These are phyloP conservation scores for Anoncus sp. DNA, from an alignment of 2,888 invertebrate genomes.

Conservation along the genomic window DNA sequence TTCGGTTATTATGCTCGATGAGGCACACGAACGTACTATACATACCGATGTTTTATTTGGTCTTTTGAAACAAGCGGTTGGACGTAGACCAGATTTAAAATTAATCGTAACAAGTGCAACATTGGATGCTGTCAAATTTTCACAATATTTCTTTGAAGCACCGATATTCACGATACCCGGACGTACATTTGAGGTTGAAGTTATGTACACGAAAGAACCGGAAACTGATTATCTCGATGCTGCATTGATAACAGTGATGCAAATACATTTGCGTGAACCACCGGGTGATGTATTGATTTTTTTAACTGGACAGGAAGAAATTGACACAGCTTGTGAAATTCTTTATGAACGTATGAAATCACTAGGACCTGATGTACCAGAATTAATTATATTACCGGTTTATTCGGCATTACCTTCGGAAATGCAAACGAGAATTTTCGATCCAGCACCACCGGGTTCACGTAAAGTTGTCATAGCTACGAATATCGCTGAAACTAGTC, in stretches of 20 bases:
- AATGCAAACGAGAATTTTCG: slow-evolving; percentile 99
- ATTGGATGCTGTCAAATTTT: slow-evolving; percentile 99
- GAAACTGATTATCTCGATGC: slow-evolving; percentile 99
- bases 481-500: slow-evolving; percentile 99
- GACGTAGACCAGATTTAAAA: slow-evolving; percentile 96
- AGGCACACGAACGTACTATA: slow-evolving; percentile 99
- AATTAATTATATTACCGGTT: slow-evolving; percentile 98
- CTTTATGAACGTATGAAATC: slow-evolving; percentile 99
- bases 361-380: slow-evolving; percentile 98
- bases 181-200: slow-evolving; percentile 98
- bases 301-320: slow-evolving; percentile 98
- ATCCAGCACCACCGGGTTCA: slow-evolving; percentile 99
- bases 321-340: slow-evolving; percentile 99
- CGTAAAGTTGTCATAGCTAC: slow-evolving; percentile 99
- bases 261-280: slow-evolving; percentile 98
- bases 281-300: slow-evolving; percentile 98
- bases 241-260: slow-evolving; percentile 99
- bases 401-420: slow-evolving; percentile 99
- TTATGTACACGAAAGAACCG: slow-evolving; percentile 98
- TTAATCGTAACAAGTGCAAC: slow-evolving; percentile 99
- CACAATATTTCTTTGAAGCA: slow-evolving; percentile 99
- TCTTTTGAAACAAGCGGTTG: slow-evolving; percentile 93
- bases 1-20: slow-evolving; percentile 99
- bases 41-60: slow-evolving; percentile 99
- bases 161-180: slow-evolving; percentile 99